These are phyloP conservation scores for Euphydryas editha DNA, from an alignment of 2,888 invertebrate genomes.

Conservation along the genomic window DNA sequence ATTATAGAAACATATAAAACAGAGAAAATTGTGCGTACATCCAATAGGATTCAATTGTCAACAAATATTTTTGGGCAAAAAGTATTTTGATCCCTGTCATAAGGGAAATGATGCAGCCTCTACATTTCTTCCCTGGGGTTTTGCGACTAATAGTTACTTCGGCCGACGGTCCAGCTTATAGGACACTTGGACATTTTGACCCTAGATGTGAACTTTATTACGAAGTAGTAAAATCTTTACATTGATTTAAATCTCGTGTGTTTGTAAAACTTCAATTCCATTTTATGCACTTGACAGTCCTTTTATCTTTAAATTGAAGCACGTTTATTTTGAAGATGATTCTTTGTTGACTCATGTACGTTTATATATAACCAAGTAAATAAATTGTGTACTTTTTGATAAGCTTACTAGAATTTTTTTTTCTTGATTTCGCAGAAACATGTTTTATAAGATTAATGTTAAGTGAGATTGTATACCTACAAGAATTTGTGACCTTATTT, in stretches of 20 bases:
- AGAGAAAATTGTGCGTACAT: too few species aligned
- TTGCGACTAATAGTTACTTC: constrained; percentile 63
- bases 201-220: constrained; percentile 55
- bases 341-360: not conserved
- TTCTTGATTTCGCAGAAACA: not conserved
- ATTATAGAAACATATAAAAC: too few species aligned
- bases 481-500: too few species aligned
- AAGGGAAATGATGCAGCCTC: constrained; percentile 36
- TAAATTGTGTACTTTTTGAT: not conserved
- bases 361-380: not conserved
- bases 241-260: constrained; percentile 46
- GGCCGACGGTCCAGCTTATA: constrained; percentile 51
- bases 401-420: not conserved
- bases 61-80: not conserved
- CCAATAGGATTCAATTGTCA: not conserved
- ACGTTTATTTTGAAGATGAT: constrained; percentile 33
- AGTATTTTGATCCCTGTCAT: not conserved
- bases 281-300: constrained; percentile 66
- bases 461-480: too few species aligned
- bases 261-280: constrained; percentile 51
- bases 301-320: constrained; percentile 55
- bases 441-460: too few species aligned
- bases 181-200: constrained; percentile 52
- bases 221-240: constrained; percentile 52
- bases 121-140: constrained; percentile 55